Base-by-base conservation (phyloP, 1,140 invertebrate genomes). In the Achatina immaculata region DNA sequence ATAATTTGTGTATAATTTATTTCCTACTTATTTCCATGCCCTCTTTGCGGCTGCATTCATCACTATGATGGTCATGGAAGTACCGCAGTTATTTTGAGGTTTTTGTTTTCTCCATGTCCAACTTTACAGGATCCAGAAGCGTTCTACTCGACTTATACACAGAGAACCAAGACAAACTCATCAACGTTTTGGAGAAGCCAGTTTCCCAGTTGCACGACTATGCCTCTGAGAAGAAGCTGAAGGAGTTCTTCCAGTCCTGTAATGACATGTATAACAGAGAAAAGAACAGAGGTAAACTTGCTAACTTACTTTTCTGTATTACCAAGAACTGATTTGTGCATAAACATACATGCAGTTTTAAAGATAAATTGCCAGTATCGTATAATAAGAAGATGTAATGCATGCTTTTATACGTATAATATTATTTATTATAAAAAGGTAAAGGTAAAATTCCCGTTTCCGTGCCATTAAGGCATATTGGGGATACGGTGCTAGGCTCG, bases 241-340 rank as follows among this genome's bases (percentile, higher is more conserved):
- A 90, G 55, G 80, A 90, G 65, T 84, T 89, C 66, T 90, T 87
- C 72, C 45, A 75, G 14, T 88, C 88, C 0, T 90, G 89, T 65
- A 83, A 86, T 0, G 84, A 90, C 83, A 85, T 86, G 48, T 90
- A 88, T 78, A 78, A 36, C 4, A 83, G 71, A 19, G 84, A 85
- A 55, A 55, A 87, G 45, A 81, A 86, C 62, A 75, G 80, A 42
- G 83, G 82, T 7, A 82, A 82, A 31, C 65, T 40, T 38, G 28
- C 28, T 6, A 71, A 38, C 19, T 11, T 11, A 51, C 24, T 51
- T 14, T 11, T 14, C 14, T 11, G 19, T 34, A 11, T n/a, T 11
- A 11, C 31, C 9, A 19, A 28, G 11, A 11, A 34, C n/a, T n/a
- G n/a, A n/a, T n/a, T n/a, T 28, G 28, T 31, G 14, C 9, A 34